Evolutionary conservation across 2,888 invertebrate genomes (phyloP), one percentile per base, ranked within the genome.

Genomic region (Torymus aiolomorphi): DNA sequence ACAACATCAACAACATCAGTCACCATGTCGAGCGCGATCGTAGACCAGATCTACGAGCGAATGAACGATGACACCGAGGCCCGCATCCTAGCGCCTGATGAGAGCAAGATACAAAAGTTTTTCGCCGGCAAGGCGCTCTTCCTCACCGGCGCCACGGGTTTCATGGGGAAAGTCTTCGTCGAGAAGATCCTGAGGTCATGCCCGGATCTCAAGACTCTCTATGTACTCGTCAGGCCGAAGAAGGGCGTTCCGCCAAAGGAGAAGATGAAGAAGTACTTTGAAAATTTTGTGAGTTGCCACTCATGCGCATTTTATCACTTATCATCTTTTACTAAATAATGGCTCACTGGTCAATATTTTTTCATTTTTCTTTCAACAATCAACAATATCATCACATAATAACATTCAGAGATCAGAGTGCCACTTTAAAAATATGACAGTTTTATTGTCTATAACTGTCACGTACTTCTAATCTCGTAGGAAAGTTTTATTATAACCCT

Each of bases 101-200:
- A 77, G 2, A 87, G 87, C 78, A 70, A 84, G 51, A 87, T 88
- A 31, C 82, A 81, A 72, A 59, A 83, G 16, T 86, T 85, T 76
- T 88, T 84, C 51, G 70, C 81, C 0, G 86, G 84, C 2, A 85
- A 88, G 81, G 84, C 85, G 0, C 51, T 88, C n/a, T 82, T 88
- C 10, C 49, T 86, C 10, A 86, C 86, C 5, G 87, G 86, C 4
- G 84, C 83, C 11, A 87, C 87, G 5, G 86, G 85, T 54, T 86
- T 84, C 75, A 59, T 87, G 4, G 88, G 87, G 0, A 87, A 83
- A 82, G 59, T 78, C 51, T 65, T 87, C 10, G 77, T 87, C 14
- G 88, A 88, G 77, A 88, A 88, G 76, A 51, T 88, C 0, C 70
- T 88, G 10, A 79, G 86, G 5, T 76, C 82, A 4, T 87, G 87